Evolutionary conservation across 2,113 vertebrate species (phyloP), one percentile per base, ranked within the genome.

Genomic region (Dicerorhinus sumatrensis): DNA sequence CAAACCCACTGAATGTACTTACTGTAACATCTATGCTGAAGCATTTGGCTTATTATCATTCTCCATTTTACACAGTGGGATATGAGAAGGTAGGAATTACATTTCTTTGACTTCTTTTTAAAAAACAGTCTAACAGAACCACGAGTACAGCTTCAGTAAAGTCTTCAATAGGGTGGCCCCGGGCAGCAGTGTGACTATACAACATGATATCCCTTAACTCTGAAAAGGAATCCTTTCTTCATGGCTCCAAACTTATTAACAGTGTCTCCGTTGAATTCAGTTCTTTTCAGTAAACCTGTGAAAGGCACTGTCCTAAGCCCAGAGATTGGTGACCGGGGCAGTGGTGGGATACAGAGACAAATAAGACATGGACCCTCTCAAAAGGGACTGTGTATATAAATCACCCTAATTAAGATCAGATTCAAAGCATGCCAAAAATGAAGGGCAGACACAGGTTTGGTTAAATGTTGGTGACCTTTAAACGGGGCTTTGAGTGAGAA

Each of bases 61-160:
- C 69, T 82, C 51, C 31, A 17, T 77, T 88, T 89, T 93, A 76
- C n/a, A 90, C 18, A 69, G 31, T 60, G 42, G 79, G 56, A n/a
- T 77, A 11, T 33, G 42, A 83, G 72, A 81, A 89, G 42, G 48
- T 81, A 84, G 89, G 33, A 87, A 72, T 91, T 80, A 4, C 14
- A 69, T 94, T 77, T 51, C 42, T 93, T 97, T 36, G 75, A 36
- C 56, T 86, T 95, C 6, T 80, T 80, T 54, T 39, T 16, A 25
- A 48, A 93, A 81, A 81, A 46, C 18, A 60, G 11, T 25, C 33
- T 33, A 42, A 27, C 39, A 93, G 72, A 95, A 73, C 33, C 83
- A 42, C 46, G 27, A 51, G 48, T 9, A 58, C 14, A 76, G 63
- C 16, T 70, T 77, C 23, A 31, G 7, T 46, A 54, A 42, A 72